phyloP scores from a whole-genome alignment of 2,888 invertebrate genomes.

The Tricholauxania praeusta region DNA sequence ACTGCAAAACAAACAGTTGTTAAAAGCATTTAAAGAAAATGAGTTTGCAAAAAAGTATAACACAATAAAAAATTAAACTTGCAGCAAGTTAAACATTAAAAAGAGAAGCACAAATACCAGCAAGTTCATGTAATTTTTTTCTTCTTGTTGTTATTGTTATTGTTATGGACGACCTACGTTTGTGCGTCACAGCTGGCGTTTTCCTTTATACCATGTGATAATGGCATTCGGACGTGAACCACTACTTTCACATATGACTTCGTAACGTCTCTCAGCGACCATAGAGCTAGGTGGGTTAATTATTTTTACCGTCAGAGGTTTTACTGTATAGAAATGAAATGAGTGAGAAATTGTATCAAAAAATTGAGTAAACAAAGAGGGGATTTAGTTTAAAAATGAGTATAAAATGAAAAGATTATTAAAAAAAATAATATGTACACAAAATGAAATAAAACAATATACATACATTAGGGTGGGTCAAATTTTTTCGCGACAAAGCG shows the following conservation, averaged over 20 bases:
- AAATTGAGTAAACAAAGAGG: no score
- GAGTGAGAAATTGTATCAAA: neutral
- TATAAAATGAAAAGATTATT: no score
- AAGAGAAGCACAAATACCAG: no score
- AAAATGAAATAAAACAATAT: no score
- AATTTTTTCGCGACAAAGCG: no score
- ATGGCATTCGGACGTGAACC: conserved; percentile 89
- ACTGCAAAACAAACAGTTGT: neutral
- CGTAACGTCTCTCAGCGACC: conserved; percentile 85
- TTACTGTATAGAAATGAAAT: conserved; percentile 71
- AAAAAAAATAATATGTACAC: no score
- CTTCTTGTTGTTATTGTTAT: no score
- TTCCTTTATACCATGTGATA: conserved; percentile 91
- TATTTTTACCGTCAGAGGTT: conserved; percentile 85
- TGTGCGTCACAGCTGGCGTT: conserved; percentile 82
- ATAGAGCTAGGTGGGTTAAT: conserved; percentile 77
- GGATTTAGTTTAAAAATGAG: no score
- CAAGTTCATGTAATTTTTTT: no score
- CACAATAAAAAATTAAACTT: neutral
- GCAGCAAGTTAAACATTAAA: no score
- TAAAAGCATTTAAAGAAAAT: conserved; percentile 25
- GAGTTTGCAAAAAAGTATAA: conserved; percentile 23
- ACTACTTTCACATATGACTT: conserved; percentile 85
- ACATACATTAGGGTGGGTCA: no score
- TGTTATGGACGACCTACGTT: conserved; percentile 72